Evolutionary conservation across 2,888 invertebrate species (phyloP), one percentile per base, ranked within the genome.

Genomic region (Rhagophthalmus giganteus): DNA sequence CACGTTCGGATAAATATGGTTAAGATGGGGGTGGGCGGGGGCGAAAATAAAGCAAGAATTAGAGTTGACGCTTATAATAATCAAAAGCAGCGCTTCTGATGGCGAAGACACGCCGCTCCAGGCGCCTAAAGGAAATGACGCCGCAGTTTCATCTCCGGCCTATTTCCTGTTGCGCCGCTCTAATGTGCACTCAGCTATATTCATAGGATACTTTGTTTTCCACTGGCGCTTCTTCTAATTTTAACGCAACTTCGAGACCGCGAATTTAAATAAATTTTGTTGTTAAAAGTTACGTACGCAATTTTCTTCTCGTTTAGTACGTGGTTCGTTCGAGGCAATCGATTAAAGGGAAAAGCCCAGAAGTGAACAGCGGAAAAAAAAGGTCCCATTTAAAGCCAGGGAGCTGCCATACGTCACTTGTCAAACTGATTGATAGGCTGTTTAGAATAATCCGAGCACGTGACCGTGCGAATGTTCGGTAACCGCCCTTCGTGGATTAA

Each of bases 141-240:
- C 71, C 74, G 74, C 75, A 73, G 74, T 75, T 75, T 75, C 75
- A 76, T 76, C 76, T 76, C 76, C 76, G 76, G 76, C 74, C 72
- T 70, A 76, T 76, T 76, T 76, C 76, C 76, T 73, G 65, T 70
- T 66, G 64, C 61, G 65, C 62, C 65, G 70, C 71, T 69, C 71
- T 72, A 72, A 73, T 72, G 70, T 67, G 69, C 69, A 69, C 68
- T 70, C 68, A 68, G 67, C 67, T 67, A 62, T 65, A 62, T 59
- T 61, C 63, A 62, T 60, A 58, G 61, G 62, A 58, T 57, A 61
- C 61, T 64, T 61, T 62, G 63, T 65, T 65, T 63, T 60, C 59
- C 60, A 60, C 59, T 53, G 61, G 59, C 59, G 57, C 59, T 64
- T 69, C 65, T 66, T 63, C 56, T 65, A 66, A 63, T 66, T 67